Percentiles rank a stretch among this genome's conserved stretches.
phyloP scores from a whole-genome alignment of 1,140 invertebrate genomes.

The Pteromalus puparum region DNA sequence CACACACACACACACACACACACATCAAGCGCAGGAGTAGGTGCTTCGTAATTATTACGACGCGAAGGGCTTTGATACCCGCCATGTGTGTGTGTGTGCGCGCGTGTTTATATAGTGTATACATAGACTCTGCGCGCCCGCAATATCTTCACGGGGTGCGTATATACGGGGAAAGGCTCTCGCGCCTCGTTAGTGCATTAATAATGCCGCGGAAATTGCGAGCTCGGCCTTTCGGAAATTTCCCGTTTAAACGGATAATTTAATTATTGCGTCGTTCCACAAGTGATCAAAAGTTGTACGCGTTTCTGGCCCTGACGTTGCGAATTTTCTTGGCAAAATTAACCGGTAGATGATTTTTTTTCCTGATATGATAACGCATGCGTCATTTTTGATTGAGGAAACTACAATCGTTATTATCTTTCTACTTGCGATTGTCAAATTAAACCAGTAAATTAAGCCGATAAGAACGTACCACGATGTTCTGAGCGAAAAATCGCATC shows the following conservation, averaged over 20 bases:
- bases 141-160: constrained; percentile 1
- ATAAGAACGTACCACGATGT: too few species aligned
- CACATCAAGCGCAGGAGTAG: background rate
- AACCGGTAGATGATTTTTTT: too few species aligned
- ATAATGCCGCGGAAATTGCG: constrained; percentile 45
- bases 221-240: constrained; percentile 38
- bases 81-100: background rate
- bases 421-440: too few species aligned
- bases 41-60: background rate
- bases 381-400: too few species aligned
- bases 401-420: too few species aligned
- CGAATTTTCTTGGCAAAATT: too few species aligned
- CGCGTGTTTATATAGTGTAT: background rate
- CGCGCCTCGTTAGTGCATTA: constrained; percentile 40
- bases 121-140: background rate
- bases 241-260: constrained; percentile 44
- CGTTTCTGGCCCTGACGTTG: too few species aligned
- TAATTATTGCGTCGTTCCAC: constrained; percentile 20
- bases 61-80: background rate
- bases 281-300: too few species aligned
- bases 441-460: too few species aligned
- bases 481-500: too few species aligned
- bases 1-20: too few species aligned
- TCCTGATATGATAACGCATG: too few species aligned
- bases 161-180: constrained; percentile 27